Base-by-base conservation (phyloP, 64 coral and sea anemone species). In the Montipora efflorescens region DNA sequence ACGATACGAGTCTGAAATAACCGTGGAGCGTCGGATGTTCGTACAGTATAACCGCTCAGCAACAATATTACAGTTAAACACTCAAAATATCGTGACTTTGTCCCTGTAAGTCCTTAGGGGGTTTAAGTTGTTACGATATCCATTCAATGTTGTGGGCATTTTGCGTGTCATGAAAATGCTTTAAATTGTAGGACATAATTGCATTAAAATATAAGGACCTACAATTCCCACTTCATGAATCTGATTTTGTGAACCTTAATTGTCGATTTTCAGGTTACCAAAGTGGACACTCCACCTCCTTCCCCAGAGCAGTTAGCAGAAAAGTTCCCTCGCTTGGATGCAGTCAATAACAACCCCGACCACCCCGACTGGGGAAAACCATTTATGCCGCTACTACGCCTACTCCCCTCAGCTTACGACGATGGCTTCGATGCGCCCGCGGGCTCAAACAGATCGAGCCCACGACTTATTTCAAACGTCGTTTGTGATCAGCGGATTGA, bases 341-440 rank as follows among this genome's bases (percentile, higher is more conserved):
- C 79, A 8, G 87, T 96, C 55, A 87, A 85, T 16, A 99, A 99
- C 81, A 99, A 96, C 90, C 77, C 90, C 11, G 23, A 55, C 18
- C 77, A 99, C 64, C 98, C 95, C 4, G 78, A 96, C 21, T 83
- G 48, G 70, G 98, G 98, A 25, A 96, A 96, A 75, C 92, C 98
- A 67, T 78, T 99, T 59, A 99, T 94, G 95, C 98, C 95, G 11
- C 84, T 99, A 48, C 62, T 96, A 47, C 88, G 98, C 19, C 48
- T 99, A 12, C 69, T 82, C 43, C 21, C 80, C 4, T 62, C 95
- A 55, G 95, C 84, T 21, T 99, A 94, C 75, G 83, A 80, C 2
- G 98, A 99, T 47, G 91, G 95, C 15, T 99, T 92, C 14, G 98
- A 99, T 50, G 73, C 88, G 20, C 98, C 98, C 2, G 75, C 98